phyloP scores from a whole-genome alignment of 2,888 invertebrate genomes.

The Zaprionus lineosus region DNA sequence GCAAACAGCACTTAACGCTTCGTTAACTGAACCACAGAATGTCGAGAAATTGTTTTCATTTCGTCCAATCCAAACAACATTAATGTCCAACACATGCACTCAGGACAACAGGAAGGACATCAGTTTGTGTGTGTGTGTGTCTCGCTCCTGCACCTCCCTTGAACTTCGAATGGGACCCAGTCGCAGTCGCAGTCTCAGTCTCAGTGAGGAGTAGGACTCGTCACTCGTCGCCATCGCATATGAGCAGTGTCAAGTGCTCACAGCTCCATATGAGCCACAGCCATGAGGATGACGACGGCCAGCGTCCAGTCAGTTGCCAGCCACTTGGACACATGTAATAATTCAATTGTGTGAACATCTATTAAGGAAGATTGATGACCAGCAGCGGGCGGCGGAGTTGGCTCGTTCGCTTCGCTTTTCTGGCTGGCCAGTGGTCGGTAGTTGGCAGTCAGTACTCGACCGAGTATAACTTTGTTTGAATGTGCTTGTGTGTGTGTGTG shows the following conservation, averaged over 20 bases:
- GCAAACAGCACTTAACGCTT: slow-evolving; percentile 12
- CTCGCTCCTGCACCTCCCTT: too few species aligned
- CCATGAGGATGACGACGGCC: slow-evolving; percentile 7
- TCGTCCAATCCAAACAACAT: slow-evolving; percentile 62
- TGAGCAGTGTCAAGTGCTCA: slow-evolving; percentile 56
- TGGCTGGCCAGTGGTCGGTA: slow-evolving; percentile 13
- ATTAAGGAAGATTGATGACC: slow-evolving; percentile 81
- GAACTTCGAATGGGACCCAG: too few species aligned
- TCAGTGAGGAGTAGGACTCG: too few species aligned
- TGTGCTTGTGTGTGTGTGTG: slow-evolving; percentile 2
- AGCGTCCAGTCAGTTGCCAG: slow-evolving; percentile 63
- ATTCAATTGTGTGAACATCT: slow-evolving; percentile 81
- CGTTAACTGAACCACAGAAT: slow-evolving; percentile 39
- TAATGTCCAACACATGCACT: slow-evolving; percentile 64
- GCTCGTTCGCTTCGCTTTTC: slow-evolving; percentile 15
- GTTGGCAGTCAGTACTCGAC: too few species aligned
- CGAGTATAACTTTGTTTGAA: background rate
- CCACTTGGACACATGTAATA: slow-evolving; percentile 79
- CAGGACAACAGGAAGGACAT: slow-evolving; percentile 18
- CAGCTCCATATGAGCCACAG: slow-evolving; percentile 5
- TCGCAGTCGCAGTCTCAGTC: too few species aligned
- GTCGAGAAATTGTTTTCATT: slow-evolving; percentile 52
- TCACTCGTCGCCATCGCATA: slow-evolving; percentile 45
- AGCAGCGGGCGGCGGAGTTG: slow-evolving; percentile 33
- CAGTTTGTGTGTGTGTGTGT: too few species aligned